Percentiles rank a stretch among this genome's conserved stretches.
Conservation (phyloP, 2,113 vertebrate genomes). For the Bubo scandiacus region DNA sequence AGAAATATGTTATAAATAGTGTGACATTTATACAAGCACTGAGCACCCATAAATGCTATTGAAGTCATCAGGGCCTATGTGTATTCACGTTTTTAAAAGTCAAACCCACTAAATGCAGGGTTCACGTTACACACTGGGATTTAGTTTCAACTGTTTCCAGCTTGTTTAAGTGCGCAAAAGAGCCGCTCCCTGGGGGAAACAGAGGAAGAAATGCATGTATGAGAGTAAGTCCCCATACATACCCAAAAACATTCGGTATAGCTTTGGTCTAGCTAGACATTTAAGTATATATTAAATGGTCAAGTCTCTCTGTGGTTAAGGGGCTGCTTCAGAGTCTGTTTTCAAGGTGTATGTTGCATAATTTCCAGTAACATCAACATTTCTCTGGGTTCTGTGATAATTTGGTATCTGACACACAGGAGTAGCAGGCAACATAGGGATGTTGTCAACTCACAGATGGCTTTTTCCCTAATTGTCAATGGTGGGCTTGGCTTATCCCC, state of each 20-base stretch:
- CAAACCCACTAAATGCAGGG: neutral
- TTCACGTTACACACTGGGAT: slow-evolving; percentile 29
- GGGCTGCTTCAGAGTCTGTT: neutral
- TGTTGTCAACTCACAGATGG: neutral
- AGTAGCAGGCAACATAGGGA: neutral
- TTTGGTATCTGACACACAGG: neutral
- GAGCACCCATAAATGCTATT: slow-evolving; percentile 62
- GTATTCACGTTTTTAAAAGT: slow-evolving; percentile 30
- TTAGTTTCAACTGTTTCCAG: slow-evolving; percentile 43
- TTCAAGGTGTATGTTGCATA: neutral
- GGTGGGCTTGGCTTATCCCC: neutral
- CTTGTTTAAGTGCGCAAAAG: slow-evolving; percentile 13
- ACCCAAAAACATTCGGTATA: neutral
- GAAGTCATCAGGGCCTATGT: slow-evolving; percentile 56
- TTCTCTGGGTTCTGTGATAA: neutral
- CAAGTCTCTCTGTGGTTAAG: neutral
- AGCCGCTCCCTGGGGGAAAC: slow-evolving; percentile 2
- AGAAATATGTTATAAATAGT: slow-evolving; percentile 65
- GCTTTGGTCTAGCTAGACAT: neutral
- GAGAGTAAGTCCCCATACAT: neutral
- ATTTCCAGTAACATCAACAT: neutral
- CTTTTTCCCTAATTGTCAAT: slow-evolving; percentile 5
- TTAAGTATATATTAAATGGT: neutral
- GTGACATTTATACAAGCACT: slow-evolving; percentile 62
- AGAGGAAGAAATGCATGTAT: neutral